Conservation (phyloP, 2,888 invertebrate species). For the Habroteleia sp. region DNA sequence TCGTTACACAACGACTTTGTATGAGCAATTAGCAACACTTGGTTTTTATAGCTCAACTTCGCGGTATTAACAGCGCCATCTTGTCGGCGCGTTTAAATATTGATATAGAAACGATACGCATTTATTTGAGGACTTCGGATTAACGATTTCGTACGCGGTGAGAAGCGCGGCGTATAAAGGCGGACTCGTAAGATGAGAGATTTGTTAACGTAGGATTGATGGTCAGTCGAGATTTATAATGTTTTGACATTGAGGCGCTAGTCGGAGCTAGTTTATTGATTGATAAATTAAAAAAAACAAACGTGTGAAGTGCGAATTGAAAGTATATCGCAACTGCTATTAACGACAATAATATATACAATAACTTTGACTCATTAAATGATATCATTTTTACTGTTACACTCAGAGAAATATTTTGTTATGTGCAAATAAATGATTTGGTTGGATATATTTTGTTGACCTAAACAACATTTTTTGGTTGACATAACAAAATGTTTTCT, state of each 20-base stretch:
- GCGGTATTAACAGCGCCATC: slow-evolving; percentile 72
- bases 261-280: not conserved
- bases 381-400: no score
- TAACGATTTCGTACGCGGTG: slow-evolving; percentile 49
- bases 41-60: slow-evolving; percentile 69
- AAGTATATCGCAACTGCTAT: no score
- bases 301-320: no score
- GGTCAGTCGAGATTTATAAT: slow-evolving; percentile 4
- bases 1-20: slow-evolving; percentile 29
- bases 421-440: no score
- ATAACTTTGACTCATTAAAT: no score
- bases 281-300: no score
- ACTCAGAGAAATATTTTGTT: no score
- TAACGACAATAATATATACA: no score
- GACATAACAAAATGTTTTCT: no score
- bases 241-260: not conserved
- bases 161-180: slow-evolving; percentile 6
- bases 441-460: no score
- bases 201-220: slow-evolving; percentile 20
- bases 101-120: slow-evolving; percentile 65
- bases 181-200: slow-evolving; percentile 6
- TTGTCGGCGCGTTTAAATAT: slow-evolving; percentile 71
- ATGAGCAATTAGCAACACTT: slow-evolving; percentile 47
- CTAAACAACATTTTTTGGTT: no score
- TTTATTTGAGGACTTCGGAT: slow-evolving; percentile 45